Conservation (phyloP, 2,797 vertebrate species). For the Austrolebias charrua region DNA sequence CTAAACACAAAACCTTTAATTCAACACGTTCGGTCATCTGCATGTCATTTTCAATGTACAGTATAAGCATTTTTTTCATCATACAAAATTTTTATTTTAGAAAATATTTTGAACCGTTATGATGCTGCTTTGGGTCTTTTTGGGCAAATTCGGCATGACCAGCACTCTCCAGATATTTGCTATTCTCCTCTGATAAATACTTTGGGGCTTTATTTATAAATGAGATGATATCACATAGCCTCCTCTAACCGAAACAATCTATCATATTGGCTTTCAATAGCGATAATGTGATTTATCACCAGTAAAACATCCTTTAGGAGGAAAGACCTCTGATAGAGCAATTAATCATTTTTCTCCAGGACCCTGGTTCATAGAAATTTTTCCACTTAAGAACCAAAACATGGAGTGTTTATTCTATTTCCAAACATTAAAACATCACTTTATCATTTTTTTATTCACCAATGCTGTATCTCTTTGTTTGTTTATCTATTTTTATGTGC, state of each 20-base stretch:
- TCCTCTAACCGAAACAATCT: constrained; percentile 66
- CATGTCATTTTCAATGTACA: too few relatives aligned
- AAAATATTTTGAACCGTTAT: constrained; percentile 11
- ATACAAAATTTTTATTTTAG: neutral
- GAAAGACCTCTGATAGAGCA: constrained; percentile 72
- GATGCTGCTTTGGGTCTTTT: neutral
- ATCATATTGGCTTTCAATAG: constrained; percentile 82
- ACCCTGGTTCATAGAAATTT: constrained; percentile 62
- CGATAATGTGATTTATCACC: constrained; percentile 82
- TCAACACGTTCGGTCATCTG: too few relatives aligned
- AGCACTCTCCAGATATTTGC: constrained; percentile 43
- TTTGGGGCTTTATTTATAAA: constrained; percentile 61
- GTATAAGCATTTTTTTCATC: too few relatives aligned
- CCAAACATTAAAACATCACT: constrained; percentile 62
- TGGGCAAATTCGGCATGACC: constrained; percentile 25
- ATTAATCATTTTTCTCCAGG: constrained; percentile 79
- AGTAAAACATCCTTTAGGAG: constrained; percentile 63
- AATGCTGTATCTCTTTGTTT: constrained; percentile 56
- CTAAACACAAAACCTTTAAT: too few relatives aligned
- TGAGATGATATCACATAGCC: constrained; percentile 70
- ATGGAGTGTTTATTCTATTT: constrained; percentile 71
- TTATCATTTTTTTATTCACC: constrained; percentile 70
- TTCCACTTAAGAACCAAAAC: constrained; percentile 64
- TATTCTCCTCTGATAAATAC: constrained; percentile 56
- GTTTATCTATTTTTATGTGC: constrained; percentile 35